Conservation (phyloP, 2,888 invertebrate genomes). For the Junonia oenone region DNA sequence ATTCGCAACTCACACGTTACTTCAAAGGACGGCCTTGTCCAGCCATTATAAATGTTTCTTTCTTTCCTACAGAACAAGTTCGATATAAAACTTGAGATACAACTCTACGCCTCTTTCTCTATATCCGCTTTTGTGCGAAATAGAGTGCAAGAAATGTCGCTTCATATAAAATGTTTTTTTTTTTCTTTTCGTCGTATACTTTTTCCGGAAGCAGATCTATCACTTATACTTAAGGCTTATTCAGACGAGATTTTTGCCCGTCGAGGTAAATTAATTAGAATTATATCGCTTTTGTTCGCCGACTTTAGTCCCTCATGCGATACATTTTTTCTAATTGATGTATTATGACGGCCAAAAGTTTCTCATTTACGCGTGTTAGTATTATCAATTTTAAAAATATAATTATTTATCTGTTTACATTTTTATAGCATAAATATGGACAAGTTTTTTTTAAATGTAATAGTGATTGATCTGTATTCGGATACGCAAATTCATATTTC, state of each 20-base stretch:
- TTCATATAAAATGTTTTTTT: constrained; percentile 1
- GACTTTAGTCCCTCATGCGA: too few relatives aligned
- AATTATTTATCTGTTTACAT: too few relatives aligned
- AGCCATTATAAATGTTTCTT: constrained; percentile 25
- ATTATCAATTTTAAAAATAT: too few relatives aligned
- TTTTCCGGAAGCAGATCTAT: background rate
- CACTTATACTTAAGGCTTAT: too few relatives aligned
- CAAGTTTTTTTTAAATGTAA: too few relatives aligned
- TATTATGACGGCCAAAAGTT: too few relatives aligned
- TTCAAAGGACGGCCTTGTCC: constrained; percentile 26
- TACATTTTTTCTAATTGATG: too few relatives aligned
- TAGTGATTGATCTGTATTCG: constrained; percentile 5
- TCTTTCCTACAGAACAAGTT: constrained; percentile 4
- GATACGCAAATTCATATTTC: background rate
- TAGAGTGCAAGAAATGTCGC: constrained; percentile 20
- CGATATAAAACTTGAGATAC: background rate
- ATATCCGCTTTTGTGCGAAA: constrained; percentile 8
- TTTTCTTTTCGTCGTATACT: background rate
- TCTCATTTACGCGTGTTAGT: too few relatives aligned
- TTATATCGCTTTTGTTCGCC: too few relatives aligned
- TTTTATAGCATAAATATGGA: background rate
- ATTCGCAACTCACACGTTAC: constrained; percentile 26
- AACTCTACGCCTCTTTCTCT: constrained; percentile 18
- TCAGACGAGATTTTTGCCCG: too few relatives aligned
- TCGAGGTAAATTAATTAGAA: too few relatives aligned